Evolutionary conservation across 2,888 invertebrate species (phyloP).

Genomic region (Cactoblastis cactorum): DNA sequence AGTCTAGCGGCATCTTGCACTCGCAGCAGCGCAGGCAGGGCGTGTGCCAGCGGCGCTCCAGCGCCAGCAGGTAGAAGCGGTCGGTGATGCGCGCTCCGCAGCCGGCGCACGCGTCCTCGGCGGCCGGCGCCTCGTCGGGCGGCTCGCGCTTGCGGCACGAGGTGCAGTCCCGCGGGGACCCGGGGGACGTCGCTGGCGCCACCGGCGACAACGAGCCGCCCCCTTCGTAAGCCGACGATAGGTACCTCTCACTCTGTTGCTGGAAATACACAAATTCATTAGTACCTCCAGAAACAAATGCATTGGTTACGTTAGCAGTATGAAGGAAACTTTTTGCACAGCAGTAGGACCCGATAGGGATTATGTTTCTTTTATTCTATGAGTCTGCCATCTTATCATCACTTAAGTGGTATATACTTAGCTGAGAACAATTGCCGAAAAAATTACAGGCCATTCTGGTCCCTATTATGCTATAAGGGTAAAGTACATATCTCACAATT

Average conservation of each 20-base stretch:
- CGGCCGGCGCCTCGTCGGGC: constrained; percentile 68
- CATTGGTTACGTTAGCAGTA: too few species aligned
- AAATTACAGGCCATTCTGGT: too few species aligned
- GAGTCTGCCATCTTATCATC: too few species aligned
- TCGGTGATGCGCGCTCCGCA: constrained; percentile 93
- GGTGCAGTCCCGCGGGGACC: constrained; percentile 79
- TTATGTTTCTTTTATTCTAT: too few species aligned
- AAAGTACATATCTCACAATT: too few species aligned
- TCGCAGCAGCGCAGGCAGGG: constrained; percentile 94
- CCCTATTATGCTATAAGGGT: too few species aligned
- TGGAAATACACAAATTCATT: constrained; percentile 44
- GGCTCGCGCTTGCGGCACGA: constrained; percentile 79
- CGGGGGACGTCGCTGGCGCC: constrained; percentile 83
- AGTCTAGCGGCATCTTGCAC: constrained; percentile 93
- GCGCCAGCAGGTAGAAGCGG: constrained; percentile 93
- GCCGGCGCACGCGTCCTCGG: constrained; percentile 87
- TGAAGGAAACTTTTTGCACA: too few species aligned
- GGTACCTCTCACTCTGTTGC: constrained; percentile 86
- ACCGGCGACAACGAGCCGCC: constrained; percentile 86
- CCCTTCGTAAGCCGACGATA: constrained; percentile 84
- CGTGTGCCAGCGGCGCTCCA: constrained; percentile 96
- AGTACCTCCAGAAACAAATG: too few species aligned
- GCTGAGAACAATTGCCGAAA: too few species aligned
- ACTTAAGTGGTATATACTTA: too few species aligned
- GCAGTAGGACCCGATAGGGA: too few species aligned